phyloP scores from a whole-genome alignment of 2,888 invertebrate genomes.

The Eupithecia vulgata region DNA sequence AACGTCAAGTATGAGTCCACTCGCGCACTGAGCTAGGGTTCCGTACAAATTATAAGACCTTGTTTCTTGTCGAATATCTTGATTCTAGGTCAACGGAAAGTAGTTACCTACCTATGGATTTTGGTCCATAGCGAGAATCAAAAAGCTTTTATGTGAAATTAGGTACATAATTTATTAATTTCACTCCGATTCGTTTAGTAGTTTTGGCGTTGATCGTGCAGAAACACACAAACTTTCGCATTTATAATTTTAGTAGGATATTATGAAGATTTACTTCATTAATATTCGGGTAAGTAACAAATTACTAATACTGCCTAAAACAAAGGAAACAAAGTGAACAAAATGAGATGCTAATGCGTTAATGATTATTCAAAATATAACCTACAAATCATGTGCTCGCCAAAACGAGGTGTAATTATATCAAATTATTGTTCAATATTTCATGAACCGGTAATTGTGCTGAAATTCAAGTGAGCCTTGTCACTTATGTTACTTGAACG shows the following conservation, averaged over 20 bases:
- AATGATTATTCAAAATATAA: constrained; percentile 14
- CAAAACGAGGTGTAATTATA: constrained; percentile 16
- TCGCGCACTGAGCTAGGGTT: no score
- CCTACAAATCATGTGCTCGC: constrained; percentile 21
- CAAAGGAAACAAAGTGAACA: constrained; percentile 1
- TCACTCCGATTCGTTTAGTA: neutral
- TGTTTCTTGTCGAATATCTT: no score
- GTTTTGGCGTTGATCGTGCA: neutral
- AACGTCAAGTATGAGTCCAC: no score
- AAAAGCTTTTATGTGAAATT: no score
- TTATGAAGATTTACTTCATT: neutral
- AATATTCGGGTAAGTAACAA: neutral
- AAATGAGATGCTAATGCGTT: constrained; percentile 3
- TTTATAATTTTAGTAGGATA: neutral
- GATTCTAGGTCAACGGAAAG: no score
- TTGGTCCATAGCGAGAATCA: no score
- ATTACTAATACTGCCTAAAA: constrained; percentile 1
- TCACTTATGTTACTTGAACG: neutral
- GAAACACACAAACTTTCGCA: neutral
- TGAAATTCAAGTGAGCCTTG: constrained; percentile 5
- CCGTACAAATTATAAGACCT: no score
- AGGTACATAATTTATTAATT: neutral
- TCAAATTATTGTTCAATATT: constrained; percentile 23
- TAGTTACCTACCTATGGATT: no score
- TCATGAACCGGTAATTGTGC: constrained; percentile 19